A percentile compares a stretch with the other conserved stretches of the same genome.
Conservation (phyloP, 1,140 invertebrate genomes). For the Drosophila virilis region DNA sequence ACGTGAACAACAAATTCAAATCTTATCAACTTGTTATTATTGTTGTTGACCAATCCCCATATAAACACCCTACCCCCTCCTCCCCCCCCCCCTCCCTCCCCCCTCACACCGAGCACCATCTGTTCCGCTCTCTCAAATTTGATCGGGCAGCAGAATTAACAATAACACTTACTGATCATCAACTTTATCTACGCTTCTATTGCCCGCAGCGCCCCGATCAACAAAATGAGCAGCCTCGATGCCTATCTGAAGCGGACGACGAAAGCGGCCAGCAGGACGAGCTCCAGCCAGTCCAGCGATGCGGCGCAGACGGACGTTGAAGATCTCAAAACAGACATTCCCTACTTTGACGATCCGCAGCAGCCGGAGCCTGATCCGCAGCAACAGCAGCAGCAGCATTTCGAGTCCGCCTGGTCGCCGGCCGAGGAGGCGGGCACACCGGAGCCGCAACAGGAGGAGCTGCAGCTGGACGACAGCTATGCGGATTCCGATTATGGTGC, state of each 20-base stretch:
- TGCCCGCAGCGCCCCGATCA: slow-evolving; percentile 21
- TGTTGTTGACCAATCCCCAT: slow-evolving; percentile 11
- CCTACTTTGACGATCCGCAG: slow-evolving; percentile 61
- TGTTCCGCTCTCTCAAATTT: not conserved
- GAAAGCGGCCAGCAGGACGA: slow-evolving; percentile 46
- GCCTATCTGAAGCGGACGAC: slow-evolving; percentile 37
- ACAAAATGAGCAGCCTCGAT: slow-evolving; percentile 33
- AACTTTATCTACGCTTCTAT: not conserved
- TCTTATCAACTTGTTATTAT: slow-evolving; percentile 16
- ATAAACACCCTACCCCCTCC: not conserved
- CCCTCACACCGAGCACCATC: not conserved
- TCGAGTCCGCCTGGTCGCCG: slow-evolving; percentile 21
- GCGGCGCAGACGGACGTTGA: slow-evolving; percentile 49
- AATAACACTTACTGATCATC: not conserved
- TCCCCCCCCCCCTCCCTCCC: not conserved
- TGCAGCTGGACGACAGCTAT: slow-evolving; percentile 57
- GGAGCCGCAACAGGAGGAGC: slow-evolving; percentile 23
- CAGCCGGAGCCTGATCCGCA: slow-evolving; percentile 14
- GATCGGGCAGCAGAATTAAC: not conserved
- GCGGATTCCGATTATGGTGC: slow-evolving; percentile 62
- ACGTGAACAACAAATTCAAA: slow-evolving; percentile 29
- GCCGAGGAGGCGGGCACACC: slow-evolving; percentile 30
- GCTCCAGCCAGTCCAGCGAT: slow-evolving; percentile 32
- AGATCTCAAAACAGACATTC: slow-evolving; percentile 80
- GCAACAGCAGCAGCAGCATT: not conserved